Evolutionary conservation across 2,888 invertebrate species (phyloP), one percentile per base, ranked within the genome.

Genomic region (Pemphredon lugubris): DNA sequence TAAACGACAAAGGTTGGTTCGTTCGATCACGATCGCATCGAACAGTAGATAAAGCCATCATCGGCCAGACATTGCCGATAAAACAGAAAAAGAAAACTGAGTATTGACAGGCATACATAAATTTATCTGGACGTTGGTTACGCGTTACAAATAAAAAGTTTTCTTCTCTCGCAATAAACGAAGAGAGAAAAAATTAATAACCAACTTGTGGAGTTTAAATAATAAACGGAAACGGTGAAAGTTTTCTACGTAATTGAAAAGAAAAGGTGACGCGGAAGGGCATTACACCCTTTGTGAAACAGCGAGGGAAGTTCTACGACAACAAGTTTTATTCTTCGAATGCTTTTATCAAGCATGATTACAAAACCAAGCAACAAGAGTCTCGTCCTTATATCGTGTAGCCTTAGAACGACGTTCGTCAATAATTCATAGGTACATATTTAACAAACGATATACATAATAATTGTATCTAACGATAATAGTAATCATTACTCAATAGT

Each of bases 331-430:
- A 87, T 88, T 87, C 79, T 85, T 83, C 80, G 72, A 84, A 84
- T 86, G 86, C 85, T 87, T 86, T 84, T 85, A 75, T 87, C 86
- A 89, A 90, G 90, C 90, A 89, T 86, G 86, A 90, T 90, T 90
- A 90, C 87, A 90, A 90, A 90, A 90, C 88, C 87, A 90, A 90
- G 90, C 90, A 90, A 90, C 90, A 90, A 89, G 83, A 85, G 85
- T 83, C 79, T 81, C 81, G 75, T 82, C 59, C 81, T 86, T 86
- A 85, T 76, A 77, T 81, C 73, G 77, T 87, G 82, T 83, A 84
- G 84, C 84, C 87, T 86, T 83, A 83, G 73, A 84, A 83, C 83
- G 83, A 86, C 81, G 77, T 63, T 77, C 71, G 77, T 76, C 77
- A 76, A 74, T 84, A 80, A 61, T 80, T 82, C 77, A 75, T 85